Conservation (phyloP, 2,888 invertebrate genomes). For the Liopterus haemorrhoidalis region DNA sequence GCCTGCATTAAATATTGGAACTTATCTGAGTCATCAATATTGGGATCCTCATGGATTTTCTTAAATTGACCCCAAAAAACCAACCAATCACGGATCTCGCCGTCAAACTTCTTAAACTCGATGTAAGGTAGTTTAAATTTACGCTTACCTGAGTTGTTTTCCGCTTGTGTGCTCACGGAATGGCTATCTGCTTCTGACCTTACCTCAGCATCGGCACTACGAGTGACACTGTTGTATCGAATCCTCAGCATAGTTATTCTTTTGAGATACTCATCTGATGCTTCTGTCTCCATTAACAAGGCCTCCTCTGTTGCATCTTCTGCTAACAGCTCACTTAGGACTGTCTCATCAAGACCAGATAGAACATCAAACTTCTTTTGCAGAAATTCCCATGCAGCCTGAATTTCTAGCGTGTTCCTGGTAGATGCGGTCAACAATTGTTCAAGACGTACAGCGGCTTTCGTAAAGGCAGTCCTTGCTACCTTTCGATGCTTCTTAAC, state of each 20-base stretch:
- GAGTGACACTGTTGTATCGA: not conserved
- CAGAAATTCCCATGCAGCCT: constrained; percentile 2
- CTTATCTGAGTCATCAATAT: constrained; percentile 28
- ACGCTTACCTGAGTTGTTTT: constrained; percentile 26
- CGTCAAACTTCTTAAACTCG: constrained; percentile 27
- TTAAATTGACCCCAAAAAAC: constrained; percentile 32
- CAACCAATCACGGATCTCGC: constrained; percentile 30
- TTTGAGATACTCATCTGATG: constrained; percentile 6
- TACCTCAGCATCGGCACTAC: too few relatives aligned
- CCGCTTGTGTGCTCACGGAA: too few relatives aligned
- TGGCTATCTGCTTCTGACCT: not conserved
- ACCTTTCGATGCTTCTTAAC: constrained; percentile 21
- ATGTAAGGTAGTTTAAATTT: constrained; percentile 27
- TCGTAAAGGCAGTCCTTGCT: constrained; percentile 17
- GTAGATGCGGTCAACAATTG: not conserved
- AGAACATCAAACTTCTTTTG: constrained; percentile 13
- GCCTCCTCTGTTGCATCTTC: constrained; percentile 9
- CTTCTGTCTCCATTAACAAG: constrained; percentile 15
- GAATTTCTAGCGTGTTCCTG: not conserved
- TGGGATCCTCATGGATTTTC: constrained; percentile 28
- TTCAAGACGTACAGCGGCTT: constrained; percentile 12
- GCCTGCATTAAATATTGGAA: constrained; percentile 29
- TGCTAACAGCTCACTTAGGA: constrained; percentile 2
- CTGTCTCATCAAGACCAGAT: not conserved
- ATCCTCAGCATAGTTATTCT: constrained; percentile 2